Evolutionary conservation across 2,888 invertebrate genomes (phyloP), one percentile per base, ranked within the genome.

Genomic region (Drosophila mimica): DNA sequence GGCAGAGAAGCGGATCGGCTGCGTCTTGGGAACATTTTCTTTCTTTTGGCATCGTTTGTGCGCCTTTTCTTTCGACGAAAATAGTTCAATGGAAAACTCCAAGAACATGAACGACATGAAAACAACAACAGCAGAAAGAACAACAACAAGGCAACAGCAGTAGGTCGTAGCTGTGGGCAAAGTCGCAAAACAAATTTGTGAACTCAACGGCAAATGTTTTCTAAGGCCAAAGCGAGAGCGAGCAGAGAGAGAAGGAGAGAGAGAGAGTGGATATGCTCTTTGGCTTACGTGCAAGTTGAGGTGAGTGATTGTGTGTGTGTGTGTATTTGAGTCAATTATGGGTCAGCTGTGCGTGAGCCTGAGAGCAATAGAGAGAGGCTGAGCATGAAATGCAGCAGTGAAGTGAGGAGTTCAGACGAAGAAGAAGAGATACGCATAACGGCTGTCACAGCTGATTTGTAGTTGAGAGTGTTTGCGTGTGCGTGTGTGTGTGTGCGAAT

Each of bases 21-120:
- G 52, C 53, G 68, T 78, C 81, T 83, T 83, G 76, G 79, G 76
- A 76, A 83, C 68, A 74, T 77, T 76, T 84, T 84, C 65, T 61
- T 53, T 53, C 17, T 17, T 34, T 53, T 33, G 36, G 46, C 46
- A 46, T 46, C 28, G 30, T 34, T 49, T 68, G 53, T 71, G 52
- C 57, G 70, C 68, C 76, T 78, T 57, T 43, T 66, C 76, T 64
- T 83, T 78, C 79, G 72, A 79, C 84, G 81, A 88, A 82, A 87
- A 85, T 88, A 79, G 79, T 85, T 87, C 88, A 87, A 87, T 89
- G 88, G 86, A 87, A 89, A 85, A 87, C 80, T 87, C 72, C 65
- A 76, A 59, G 64, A 74, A 67, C 56, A 67, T 68, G 40, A 34
- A 25, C 48, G 56, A 25, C 30, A 69, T 25, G 25, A 60, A 52